A percentile compares a stretch with the other conserved stretches of the same genome.
phyloP scores from a whole-genome alignment of 2,797 vertebrate genomes.

The Argya squamiceps region DNA sequence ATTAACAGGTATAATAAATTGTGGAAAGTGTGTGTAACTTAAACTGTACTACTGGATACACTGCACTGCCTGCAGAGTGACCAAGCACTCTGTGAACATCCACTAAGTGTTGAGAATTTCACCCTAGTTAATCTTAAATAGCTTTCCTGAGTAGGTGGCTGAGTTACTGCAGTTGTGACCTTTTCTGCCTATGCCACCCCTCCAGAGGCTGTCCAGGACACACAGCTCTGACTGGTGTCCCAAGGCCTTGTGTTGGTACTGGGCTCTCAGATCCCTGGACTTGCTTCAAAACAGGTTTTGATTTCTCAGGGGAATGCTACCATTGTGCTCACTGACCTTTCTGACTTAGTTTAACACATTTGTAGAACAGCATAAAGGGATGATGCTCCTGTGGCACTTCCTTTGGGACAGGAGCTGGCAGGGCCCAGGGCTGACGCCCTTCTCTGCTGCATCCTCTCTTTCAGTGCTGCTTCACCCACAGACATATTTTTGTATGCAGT shows the following conservation, averaged over 20 bases:
- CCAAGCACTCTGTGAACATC: not conserved
- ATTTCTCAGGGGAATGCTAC: not conserved
- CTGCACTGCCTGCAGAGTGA: not conserved
- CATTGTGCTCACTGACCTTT: not conserved
- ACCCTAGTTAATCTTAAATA: not conserved
- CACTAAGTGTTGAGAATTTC: not conserved
- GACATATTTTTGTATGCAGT: accelerated
- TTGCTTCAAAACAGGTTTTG: not conserved
- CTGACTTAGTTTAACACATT: not conserved
- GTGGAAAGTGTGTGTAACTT: not conserved
- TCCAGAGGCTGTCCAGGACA: accelerated
- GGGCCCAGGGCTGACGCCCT: not conserved
- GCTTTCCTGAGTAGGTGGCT: not conserved
- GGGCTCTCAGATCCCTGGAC: not conserved
- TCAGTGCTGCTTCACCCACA: not conserved
- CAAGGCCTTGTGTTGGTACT: accelerated
- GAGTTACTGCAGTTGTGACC: not conserved
- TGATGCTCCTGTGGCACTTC: not conserved
- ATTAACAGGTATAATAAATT: not conserved
- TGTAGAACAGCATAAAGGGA: not conserved
- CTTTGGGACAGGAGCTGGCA: not conserved
- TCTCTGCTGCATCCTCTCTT: accelerated
- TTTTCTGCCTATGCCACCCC: not conserved
- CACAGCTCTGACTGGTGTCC: not conserved
- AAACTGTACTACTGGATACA: not conserved